Evolutionary conservation across 1,140 invertebrate genomes (phyloP), one percentile per base, ranked within the genome.

Genomic region (Sitobion miscanthi): DNA sequence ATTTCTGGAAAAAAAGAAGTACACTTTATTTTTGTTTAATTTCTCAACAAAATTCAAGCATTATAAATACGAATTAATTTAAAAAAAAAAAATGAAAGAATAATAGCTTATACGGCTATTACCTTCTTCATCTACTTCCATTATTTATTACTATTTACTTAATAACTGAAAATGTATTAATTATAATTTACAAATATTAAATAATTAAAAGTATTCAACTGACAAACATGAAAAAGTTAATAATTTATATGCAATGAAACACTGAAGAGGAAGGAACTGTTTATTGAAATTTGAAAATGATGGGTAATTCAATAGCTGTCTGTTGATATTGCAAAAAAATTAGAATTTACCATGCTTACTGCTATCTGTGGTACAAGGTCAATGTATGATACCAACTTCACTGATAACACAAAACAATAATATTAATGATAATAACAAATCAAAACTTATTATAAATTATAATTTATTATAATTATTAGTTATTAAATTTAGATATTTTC

Each of bases 131-230:
- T 88, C 17, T n/a, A 30, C 9, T 35, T 88, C 86, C 47, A 88
- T 88, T 88, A 88, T 83, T 38, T 83, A 83, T 38, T 83, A 83
- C n/a, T 82, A 20, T 82, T 35, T 82, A 82, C 35, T 82, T 6
- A 35, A 35, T 21, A 8, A 35, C 77, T 82, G 17, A 38, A 38
- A 38, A 38, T 83, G 38, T 38, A 23, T 38, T 38, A 21, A 82
- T 38, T 82, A 82, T 8, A 21, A 82, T 69, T 69, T n/a, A n/a
- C 4, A 69, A 77, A n/a, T 14, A 2, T 38, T 83, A 38, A 21
- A 83, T 35, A 83, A 83, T 77, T 77, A 17, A 77, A 77, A n/a
- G 14, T 1, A 77, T 77, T n/a, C 62, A 77, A n/a, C 17, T n/a
- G 5, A 77, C 30, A n/a, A n/a, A 9, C 30, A 69, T 9, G 14